These are phyloP conservation scores for Smutsia gigantea DNA, from an alignment of 2,797 vertebrate species.

Conservation along the genomic window DNA sequence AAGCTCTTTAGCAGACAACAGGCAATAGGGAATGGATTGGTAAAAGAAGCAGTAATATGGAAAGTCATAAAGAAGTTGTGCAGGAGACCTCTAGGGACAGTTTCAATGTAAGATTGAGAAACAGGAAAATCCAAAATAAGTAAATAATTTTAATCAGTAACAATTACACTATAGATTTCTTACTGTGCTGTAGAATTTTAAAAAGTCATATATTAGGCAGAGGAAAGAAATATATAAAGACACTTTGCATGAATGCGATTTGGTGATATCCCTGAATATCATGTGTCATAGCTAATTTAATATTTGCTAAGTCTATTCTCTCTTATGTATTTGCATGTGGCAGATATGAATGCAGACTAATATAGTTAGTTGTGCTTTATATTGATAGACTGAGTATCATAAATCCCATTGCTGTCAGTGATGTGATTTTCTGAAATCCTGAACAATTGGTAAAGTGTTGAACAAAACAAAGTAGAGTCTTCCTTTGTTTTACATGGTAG, in stretches of 20 bases:
- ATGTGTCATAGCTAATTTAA: not conserved
- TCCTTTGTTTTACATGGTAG: not conserved
- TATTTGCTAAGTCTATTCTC: not conserved
- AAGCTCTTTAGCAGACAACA: conserved; percentile 30
- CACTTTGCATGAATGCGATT: not conserved
- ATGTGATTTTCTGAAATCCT: conserved; percentile 60
- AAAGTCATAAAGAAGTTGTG: conserved; percentile 56
- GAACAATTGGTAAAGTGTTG: not conserved
- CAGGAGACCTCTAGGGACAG: conserved; percentile 35
- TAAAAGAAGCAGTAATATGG: conserved; percentile 60
- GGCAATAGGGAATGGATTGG: conserved; percentile 45
- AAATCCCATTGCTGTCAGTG: not conserved
- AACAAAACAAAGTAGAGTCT: conserved; percentile 38
- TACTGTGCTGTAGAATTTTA: conserved; percentile 2
- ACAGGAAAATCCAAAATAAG: conserved; percentile 55
- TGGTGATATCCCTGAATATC: not conserved
- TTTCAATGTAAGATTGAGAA: conserved; percentile 54
- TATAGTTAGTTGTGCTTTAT: not conserved
- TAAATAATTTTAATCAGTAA: conserved; percentile 60
- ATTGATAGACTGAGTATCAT: not conserved
- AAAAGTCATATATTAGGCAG: not conserved
- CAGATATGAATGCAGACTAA: not conserved
- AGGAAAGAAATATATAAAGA: conserved; percentile 38
- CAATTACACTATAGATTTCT: conserved; percentile 42
- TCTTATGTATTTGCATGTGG: not conserved